Evolutionary conservation across 2,888 invertebrate genomes (phyloP), one percentile per base, ranked within the genome.

Genomic region (Acheta domesticus): DNA sequence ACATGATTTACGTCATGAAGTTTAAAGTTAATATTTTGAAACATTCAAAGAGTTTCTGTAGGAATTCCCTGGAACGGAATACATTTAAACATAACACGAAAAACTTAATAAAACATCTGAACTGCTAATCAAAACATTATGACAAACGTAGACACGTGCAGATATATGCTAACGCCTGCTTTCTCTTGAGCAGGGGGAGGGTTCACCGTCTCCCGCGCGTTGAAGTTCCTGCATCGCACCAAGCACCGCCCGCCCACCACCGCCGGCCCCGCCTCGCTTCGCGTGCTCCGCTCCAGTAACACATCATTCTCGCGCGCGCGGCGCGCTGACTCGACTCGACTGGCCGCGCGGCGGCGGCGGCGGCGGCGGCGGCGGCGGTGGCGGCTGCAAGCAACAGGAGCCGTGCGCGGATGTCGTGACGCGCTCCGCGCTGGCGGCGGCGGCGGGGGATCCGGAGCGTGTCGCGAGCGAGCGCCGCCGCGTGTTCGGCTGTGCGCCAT

Each of bases 341-440:
- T 8, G 1, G 36, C 36, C 8, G 8, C 36, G n/a, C 62, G 36
- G 36, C 5, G 5, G 36, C 0, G 36, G 36, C 5, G 36, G 36
- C 36, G 62, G 62, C 11, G 36, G 36, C 36, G 36, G 36, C 0
- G 62, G 62, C 62, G 14, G 16, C 16, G 62, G n/a, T 5, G 62
- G 62, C 16, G 62, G 62, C 11, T 62, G 16, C 62, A 62, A 62
- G 62, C 16, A 12, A 11, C 12, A 62, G 62, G 62, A 62, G 62
- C 62, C 62, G 62, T 62, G 62, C n/a, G 36, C 36, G 36, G n/a
- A 62, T 62, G 62, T 62, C 62, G 62, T 62, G 62, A 62, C 62
- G 62, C 12, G 62, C 62, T 14, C 62, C n/a, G 62, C 14, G 62
- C 62, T 62, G n/a, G 62, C 62, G 62, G 62, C 36, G 5, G 8